phyloP scores from a whole-genome alignment of 2,113 vertebrate genomes.

The Neodon shergylaensis region DNA sequence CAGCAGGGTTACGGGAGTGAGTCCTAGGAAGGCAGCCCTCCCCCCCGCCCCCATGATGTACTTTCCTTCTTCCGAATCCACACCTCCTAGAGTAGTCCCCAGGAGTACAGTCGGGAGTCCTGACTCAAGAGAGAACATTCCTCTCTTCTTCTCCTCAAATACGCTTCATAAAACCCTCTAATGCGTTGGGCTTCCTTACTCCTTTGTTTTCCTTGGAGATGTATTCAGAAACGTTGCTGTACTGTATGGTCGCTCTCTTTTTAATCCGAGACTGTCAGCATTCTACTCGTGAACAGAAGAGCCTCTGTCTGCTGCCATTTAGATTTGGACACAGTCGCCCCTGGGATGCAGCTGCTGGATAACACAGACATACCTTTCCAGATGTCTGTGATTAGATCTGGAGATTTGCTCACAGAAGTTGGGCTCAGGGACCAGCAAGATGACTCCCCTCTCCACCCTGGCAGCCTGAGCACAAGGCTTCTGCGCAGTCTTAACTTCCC shows the following conservation, averaged over 20 bases:
- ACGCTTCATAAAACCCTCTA: not conserved
- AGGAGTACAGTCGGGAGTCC: not conserved
- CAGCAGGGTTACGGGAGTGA: not conserved
- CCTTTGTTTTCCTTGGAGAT: not conserved
- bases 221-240: not conserved
- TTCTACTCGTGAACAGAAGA: not conserved
- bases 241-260: not conserved
- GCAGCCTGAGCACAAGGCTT: not conserved
- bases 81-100: not conserved
- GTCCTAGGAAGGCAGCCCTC: not conserved
- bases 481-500: not conserved
- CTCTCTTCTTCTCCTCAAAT: not conserved
- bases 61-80: not conserved
- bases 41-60: too few relatives aligned
- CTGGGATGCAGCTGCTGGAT: not conserved
- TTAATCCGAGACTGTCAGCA: not conserved
- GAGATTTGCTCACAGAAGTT: not conserved
- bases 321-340: not conserved
- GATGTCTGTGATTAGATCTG: not conserved
- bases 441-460: not conserved
- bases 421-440: not conserved
- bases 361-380: not conserved
- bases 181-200: not conserved
- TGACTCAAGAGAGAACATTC: too few relatives aligned
- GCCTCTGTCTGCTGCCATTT: not conserved